Evolutionary conservation across 2,113 vertebrate species (phyloP).

Genomic region (Pandion haliaetus): DNA sequence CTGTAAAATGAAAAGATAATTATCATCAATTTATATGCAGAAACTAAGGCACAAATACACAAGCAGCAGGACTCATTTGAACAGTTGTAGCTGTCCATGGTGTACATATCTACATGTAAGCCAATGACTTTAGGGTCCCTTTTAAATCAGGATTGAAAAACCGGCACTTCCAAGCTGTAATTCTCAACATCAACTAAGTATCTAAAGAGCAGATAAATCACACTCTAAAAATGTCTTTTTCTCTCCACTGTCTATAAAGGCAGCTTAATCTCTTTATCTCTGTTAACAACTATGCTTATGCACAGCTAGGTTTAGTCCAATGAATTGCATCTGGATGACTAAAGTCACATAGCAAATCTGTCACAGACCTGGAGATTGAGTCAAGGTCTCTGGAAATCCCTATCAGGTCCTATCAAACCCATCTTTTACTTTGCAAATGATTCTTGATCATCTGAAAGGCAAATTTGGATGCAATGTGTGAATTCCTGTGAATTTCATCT

Average conservation of each 20-base stretch:
- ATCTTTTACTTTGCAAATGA: not conserved
- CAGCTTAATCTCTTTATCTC: not conserved
- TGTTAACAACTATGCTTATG: not conserved
- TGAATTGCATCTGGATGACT: not conserved
- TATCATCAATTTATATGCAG: not conserved
- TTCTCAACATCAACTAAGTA: not conserved
- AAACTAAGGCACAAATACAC: not conserved
- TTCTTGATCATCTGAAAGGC: not conserved
- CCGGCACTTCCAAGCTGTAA: not conserved
- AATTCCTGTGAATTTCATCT: not conserved
- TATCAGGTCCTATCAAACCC: not conserved
- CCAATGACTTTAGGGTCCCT: not conserved
- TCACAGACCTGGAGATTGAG: not conserved
- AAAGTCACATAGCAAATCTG: not conserved
- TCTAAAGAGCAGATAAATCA: not conserved
- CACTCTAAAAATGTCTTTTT: not conserved
- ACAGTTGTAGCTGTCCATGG: accelerated
- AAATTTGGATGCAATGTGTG: not conserved
- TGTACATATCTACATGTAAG: not conserved
- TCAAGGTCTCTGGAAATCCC: not conserved
- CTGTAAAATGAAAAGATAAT: not conserved
- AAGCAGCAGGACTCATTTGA: not conserved
- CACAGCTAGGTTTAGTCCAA: not conserved
- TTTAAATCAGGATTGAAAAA: not conserved
- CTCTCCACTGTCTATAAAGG: not conserved